Percentiles rank a stretch among this genome's conserved stretches.
Evolutionary conservation across 2,797 vertebrate genomes (phyloP).

Genomic region (Acanthurus tractus): DNA sequence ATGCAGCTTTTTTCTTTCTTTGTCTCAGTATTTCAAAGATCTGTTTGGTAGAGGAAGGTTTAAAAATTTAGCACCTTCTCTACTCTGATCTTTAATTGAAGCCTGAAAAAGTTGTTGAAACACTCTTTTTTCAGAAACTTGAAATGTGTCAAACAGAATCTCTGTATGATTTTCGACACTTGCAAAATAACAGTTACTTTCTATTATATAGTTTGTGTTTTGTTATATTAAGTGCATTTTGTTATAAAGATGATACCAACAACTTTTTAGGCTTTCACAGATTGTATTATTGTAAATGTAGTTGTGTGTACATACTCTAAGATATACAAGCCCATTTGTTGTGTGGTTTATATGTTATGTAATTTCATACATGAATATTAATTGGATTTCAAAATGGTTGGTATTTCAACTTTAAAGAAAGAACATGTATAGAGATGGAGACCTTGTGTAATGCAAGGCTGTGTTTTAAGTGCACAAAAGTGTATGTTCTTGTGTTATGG

Average conservation of each 20-base stretch:
- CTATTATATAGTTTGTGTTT: slow-evolving; percentile 70
- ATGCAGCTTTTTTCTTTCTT: slow-evolving; percentile 19
- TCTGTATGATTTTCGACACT: slow-evolving; percentile 47
- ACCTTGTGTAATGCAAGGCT: slow-evolving; percentile 46
- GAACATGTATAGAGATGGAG: slow-evolving; percentile 51
- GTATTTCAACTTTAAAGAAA: slow-evolving; percentile 64
- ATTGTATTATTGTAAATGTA: slow-evolving; percentile 87
- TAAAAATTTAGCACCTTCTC: slow-evolving; percentile 38
- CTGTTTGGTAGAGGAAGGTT: slow-evolving; percentile 33
- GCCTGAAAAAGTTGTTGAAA: slow-evolving; percentile 45
- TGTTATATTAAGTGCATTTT: slow-evolving; percentile 82
- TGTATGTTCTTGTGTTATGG: slow-evolving; percentile 60
- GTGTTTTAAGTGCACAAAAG: slow-evolving; percentile 58
- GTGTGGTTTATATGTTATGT: slow-evolving; percentile 78
- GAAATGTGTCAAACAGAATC: slow-evolving; percentile 62
- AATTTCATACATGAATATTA: slow-evolving; percentile 66
- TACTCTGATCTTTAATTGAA: slow-evolving; percentile 36
- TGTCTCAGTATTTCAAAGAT: slow-evolving; percentile 57
- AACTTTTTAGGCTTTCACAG: slow-evolving; percentile 74
- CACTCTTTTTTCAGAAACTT: slow-evolving; percentile 65
- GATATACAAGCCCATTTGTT: slow-evolving; percentile 70
- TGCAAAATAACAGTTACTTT: slow-evolving; percentile 61
- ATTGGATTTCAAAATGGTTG: slow-evolving; percentile 62
- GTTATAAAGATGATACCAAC: slow-evolving; percentile 68
- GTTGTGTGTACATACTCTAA: slow-evolving; percentile 83